phyloP scores from a whole-genome alignment of 2,113 vertebrate genomes.

The Eulemur macaco region DNA sequence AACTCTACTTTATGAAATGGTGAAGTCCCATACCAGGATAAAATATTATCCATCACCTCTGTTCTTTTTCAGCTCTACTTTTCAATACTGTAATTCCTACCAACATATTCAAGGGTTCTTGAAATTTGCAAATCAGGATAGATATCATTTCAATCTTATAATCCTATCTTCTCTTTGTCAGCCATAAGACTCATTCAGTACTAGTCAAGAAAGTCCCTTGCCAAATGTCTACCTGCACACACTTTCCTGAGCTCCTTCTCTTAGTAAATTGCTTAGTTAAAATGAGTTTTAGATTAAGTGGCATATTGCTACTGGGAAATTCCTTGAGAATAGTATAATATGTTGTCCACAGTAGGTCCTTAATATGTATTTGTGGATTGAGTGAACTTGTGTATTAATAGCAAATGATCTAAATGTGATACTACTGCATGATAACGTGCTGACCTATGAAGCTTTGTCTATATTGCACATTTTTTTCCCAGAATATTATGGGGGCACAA shows the following conservation, averaged over 20 bases:
- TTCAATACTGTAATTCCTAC: neutral
- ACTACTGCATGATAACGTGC: neutral
- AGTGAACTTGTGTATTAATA: neutral
- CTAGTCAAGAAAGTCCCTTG: neutral
- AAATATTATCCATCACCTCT: neutral
- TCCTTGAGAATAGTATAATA: neutral
- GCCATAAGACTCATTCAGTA: neutral
- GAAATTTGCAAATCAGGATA: neutral
- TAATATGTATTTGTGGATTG: neutral
- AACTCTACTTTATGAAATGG: neutral
- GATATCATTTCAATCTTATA: neutral
- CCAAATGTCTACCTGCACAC: neutral
- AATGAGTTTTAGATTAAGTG: neutral
- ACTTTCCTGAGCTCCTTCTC: neutral
- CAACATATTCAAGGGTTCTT: neutral
- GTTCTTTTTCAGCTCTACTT: neutral
- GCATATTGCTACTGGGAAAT: neutral
- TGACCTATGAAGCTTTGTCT: neutral
- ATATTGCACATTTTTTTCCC: neutral
- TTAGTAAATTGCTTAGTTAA: slow-evolving; percentile 1
- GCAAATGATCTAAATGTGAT: neutral
- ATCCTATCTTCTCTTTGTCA: neutral
- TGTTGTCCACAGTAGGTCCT: neutral
- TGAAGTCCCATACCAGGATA: neutral
- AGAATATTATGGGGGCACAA: too few relatives aligned